Conservation (phyloP, 2,888 invertebrate genomes). For the Leucophora obtusa region DNA sequence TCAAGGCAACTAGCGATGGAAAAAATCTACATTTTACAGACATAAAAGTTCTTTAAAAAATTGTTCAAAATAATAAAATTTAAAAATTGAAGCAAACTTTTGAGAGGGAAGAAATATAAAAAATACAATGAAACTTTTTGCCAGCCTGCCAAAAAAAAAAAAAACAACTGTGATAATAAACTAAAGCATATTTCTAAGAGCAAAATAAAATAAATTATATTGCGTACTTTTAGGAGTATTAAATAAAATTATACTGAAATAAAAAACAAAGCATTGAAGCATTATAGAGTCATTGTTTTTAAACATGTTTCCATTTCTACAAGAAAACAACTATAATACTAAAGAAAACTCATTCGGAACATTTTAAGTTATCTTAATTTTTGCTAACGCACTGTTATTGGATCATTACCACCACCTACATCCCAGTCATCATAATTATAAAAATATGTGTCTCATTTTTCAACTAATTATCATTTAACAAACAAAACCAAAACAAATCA, state of each 20-base stretch:
- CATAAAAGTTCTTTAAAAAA: too few relatives aligned
- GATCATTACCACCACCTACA: constrained; percentile 69
- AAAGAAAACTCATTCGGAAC: not conserved
- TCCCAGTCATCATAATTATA: constrained; percentile 44
- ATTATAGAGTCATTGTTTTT: too few relatives aligned
- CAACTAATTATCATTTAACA: constrained; percentile 13
- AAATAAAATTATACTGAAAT: not conserved
- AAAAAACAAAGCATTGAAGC: too few relatives aligned
- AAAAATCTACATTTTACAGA: too few relatives aligned
- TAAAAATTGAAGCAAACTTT: too few relatives aligned
- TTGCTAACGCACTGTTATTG: constrained; percentile 64
- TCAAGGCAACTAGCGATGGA: too few relatives aligned
- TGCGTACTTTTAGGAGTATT: not conserved
- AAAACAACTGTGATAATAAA: not conserved
- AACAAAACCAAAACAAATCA: not conserved
- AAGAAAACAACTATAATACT: not conserved
- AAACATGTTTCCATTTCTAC: too few relatives aligned
- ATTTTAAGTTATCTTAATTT: constrained; percentile 12
- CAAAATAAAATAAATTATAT: not conserved
- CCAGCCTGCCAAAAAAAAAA: too few relatives aligned
- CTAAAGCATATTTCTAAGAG: not conserved
- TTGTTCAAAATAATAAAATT: too few relatives aligned
- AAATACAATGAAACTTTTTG: too few relatives aligned
- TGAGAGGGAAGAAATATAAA: too few relatives aligned
- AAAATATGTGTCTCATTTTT: constrained; percentile 3